Evolutionary conservation across 1,140 invertebrate species (phyloP).

Genomic region (Hycleus cichorii): DNA sequence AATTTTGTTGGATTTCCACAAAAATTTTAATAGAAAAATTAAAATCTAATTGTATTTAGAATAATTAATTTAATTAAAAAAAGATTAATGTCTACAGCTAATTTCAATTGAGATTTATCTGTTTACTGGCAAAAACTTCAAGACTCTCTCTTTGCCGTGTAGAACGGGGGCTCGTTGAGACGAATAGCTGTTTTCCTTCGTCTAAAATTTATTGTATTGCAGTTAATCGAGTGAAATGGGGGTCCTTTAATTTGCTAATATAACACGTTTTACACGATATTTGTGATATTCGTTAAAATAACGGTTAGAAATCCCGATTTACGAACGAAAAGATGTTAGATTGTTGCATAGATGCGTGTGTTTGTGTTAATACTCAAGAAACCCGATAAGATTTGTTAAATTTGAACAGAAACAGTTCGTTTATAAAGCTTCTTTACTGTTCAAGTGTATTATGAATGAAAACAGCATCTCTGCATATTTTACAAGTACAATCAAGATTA

Average conservation of each 20-base stretch:
- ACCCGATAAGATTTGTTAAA: too few relatives aligned
- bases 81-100: neutral
- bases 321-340: too few relatives aligned
- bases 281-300: neutral
- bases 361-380: too few relatives aligned
- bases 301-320: neutral
- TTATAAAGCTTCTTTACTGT: too few relatives aligned
- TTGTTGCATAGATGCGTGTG: too few relatives aligned
- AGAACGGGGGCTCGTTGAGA: neutral
- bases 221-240: conserved; percentile 4
- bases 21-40: neutral
- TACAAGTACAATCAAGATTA: neutral
- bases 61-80: too few relatives aligned
- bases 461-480: neutral
- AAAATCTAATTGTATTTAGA: neutral
- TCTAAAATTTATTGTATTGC: conserved; percentile 11
- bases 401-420: too few relatives aligned
- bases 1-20: too few relatives aligned
- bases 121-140: conserved; percentile 7
- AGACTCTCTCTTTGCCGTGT: neutral
- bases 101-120: conserved; percentile 9
- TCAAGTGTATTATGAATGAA: neutral
- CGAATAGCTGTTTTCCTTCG: conserved; percentile 8
- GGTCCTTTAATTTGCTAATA: neutral
- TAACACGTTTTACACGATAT: conserved; percentile 3